These are phyloP conservation scores for Wasmannia auropunctata DNA, from an alignment of 1,140 invertebrate species.

Conservation along the genomic window DNA sequence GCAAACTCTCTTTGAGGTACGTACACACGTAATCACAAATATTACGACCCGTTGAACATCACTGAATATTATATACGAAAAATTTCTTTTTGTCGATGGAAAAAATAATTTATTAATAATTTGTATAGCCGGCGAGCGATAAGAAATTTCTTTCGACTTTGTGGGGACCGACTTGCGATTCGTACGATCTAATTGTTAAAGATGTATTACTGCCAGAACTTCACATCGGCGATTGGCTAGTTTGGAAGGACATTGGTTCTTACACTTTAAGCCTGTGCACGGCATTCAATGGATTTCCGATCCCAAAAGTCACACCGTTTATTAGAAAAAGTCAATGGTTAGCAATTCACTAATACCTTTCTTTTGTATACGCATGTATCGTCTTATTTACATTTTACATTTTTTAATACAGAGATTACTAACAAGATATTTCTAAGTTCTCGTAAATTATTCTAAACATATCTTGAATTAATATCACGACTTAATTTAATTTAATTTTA, in stretches of 20 bases:
- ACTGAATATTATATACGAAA: background rate
- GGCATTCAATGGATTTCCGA: conserved; percentile 87
- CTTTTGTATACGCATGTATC: background rate
- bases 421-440: background rate
- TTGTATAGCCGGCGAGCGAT: conserved; percentile 52
- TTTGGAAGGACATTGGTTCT: conserved; percentile 87
- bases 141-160: conserved; percentile 82
- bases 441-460: background rate
- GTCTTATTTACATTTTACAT: background rate
- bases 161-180: conserved; percentile 90
- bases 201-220: conserved; percentile 84
- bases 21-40: background rate
- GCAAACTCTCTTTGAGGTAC: conserved; percentile 80
- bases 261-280: conserved; percentile 86
- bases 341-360: conserved; percentile 25
- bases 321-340: conserved; percentile 75
- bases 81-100: background rate
- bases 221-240: conserved; percentile 86
- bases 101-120: conserved; percentile 11
- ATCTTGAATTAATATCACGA: background rate
- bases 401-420: background rate
- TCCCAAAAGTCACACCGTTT: conserved; percentile 82
- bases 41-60: too few relatives aligned
- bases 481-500: background rate
- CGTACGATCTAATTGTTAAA: conserved; percentile 87